Conservation (phyloP, 2,113 vertebrate genomes). For the Lampris megalopsis region DNA sequence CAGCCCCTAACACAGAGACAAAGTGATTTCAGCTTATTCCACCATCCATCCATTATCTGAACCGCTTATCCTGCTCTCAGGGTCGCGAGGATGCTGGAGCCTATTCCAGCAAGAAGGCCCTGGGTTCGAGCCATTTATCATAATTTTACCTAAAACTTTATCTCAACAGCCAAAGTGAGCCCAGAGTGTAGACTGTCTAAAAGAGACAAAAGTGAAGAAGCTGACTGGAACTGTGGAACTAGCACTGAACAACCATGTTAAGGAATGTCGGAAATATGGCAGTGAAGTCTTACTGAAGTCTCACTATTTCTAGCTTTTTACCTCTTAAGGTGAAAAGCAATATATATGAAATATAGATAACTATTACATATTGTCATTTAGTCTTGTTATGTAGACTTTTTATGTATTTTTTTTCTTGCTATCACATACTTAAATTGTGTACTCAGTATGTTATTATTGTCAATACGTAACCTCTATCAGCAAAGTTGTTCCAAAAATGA, state of each 20-base stretch:
- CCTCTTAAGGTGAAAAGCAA: conserved; percentile 36
- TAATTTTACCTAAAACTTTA: neutral
- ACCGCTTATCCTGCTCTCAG: too few relatives aligned
- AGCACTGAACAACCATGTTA: neutral
- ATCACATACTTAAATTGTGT: neutral
- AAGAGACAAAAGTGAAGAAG: neutral
- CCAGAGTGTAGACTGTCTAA: neutral
- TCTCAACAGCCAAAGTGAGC: neutral
- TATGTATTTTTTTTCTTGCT: neutral
- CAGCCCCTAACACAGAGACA: conserved; percentile 15
- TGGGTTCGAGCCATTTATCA: neutral
- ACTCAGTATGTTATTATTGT: conserved; percentile 12
- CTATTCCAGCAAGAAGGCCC: too few relatives aligned
- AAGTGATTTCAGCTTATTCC: conserved; percentile 30
- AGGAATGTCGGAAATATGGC: neutral
- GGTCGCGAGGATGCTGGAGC: too few relatives aligned
- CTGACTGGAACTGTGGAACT: neutral
- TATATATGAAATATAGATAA: conserved; percentile 23
- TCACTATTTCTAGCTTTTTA: conserved; percentile 18
- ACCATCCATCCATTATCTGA: too few relatives aligned
- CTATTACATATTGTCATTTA: neutral
- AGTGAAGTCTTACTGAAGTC: conserved; percentile 56
- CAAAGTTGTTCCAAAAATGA: conserved; percentile 31
- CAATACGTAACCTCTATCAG: neutral
- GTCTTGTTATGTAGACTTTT: conserved; percentile 10